Percentiles rank a stretch among this genome's conserved stretches.
Evolutionary conservation across 1,140 invertebrate species (phyloP).

Genomic region (Pseudomyrmex dendroicus): DNA sequence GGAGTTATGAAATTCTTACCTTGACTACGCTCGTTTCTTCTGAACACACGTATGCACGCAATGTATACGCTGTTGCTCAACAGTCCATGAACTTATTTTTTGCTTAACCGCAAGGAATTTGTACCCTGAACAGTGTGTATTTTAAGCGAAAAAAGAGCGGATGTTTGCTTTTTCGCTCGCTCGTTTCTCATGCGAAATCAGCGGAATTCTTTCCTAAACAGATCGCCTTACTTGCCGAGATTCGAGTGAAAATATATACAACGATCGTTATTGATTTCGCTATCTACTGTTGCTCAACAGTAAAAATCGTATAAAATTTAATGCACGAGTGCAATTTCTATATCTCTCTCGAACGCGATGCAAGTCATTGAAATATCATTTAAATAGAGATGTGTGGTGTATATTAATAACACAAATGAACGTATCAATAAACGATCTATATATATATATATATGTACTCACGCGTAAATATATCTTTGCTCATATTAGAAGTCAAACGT

Average conservation of each 20-base stretch:
- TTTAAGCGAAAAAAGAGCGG: conserved; percentile 2
- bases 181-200: not conserved
- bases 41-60: not conserved
- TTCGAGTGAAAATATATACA: not conserved
- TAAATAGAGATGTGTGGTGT: not conserved
- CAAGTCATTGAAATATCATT: not conserved
- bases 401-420: not conserved
- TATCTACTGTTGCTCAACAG: conserved; percentile 9
- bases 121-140: not conserved
- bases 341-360: not conserved
- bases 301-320: conserved; percentile 6
- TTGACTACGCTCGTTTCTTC: conserved; percentile 52
- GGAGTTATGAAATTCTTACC: conserved; percentile 45
- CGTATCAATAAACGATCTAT: too few species aligned
- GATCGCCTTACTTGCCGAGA: not conserved
- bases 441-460: too few species aligned
- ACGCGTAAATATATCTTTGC: too few species aligned
- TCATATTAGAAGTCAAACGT: conserved; percentile 5
- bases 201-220: not conserved
- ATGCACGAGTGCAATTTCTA: not conserved
- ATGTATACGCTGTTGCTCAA: not conserved
- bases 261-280: conserved; percentile 1
- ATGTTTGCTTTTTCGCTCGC: not conserved
- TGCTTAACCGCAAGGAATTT: conserved; percentile 45
- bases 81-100: not conserved